Conservation (phyloP, 2,888 invertebrate genomes). For the Spilarctia lutea region DNA sequence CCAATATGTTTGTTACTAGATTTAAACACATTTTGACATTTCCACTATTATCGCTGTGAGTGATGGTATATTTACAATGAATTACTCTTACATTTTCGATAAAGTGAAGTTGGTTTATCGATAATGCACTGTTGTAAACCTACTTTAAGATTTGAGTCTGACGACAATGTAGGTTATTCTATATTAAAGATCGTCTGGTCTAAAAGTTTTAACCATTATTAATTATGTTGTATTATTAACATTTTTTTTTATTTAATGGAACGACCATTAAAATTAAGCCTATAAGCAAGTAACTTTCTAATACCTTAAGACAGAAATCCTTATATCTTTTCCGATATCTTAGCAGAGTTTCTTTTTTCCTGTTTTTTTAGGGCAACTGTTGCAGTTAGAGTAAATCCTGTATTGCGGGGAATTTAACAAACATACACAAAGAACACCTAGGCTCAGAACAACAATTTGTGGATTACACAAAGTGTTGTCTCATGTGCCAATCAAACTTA, state of each 20-base stretch:
- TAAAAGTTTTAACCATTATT: background rate
- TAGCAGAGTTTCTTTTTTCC: no score
- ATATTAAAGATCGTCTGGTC: background rate
- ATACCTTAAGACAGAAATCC: background rate
- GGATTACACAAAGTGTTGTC: no score
- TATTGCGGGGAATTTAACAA: no score
- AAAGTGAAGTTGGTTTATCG: constrained; percentile 23
- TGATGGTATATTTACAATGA: constrained; percentile 43
- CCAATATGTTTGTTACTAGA: constrained; percentile 46
- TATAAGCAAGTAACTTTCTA: no score
- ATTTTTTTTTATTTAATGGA: no score
- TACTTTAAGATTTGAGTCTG: constrained; percentile 16
- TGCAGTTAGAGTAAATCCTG: no score
- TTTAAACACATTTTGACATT: constrained; percentile 55
- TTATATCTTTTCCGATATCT: no score
- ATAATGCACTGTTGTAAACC: constrained; percentile 17
- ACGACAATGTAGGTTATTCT: background rate
- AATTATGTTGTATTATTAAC: no score
- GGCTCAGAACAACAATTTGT: no score
- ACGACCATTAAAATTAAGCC: background rate
- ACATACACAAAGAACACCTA: no score
- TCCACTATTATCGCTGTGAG: constrained; percentile 47
- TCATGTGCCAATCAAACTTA: no score
- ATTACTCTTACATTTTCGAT: constrained; percentile 22
- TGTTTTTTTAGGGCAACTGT: no score